Percentiles rank a stretch among this genome's conserved stretches.
Evolutionary conservation across 2,888 invertebrate genomes (phyloP).

Genomic region (Chouioia cunea): DNA sequence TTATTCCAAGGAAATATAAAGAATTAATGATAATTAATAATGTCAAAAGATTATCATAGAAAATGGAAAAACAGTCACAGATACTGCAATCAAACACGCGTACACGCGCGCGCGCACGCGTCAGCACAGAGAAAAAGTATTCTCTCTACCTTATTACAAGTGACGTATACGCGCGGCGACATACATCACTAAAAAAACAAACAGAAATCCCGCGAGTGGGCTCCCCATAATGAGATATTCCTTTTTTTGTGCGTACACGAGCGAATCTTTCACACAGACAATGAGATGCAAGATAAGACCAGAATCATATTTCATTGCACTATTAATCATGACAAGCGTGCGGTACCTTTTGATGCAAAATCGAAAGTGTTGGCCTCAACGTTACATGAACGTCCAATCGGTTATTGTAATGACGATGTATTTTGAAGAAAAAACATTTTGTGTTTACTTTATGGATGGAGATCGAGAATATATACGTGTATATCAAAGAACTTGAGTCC

Average conservation of each 20-base stretch:
- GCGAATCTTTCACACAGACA: conserved; percentile 16
- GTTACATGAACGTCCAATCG: too few species aligned
- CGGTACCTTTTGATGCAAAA: conserved; percentile 15
- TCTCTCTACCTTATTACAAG: too few species aligned
- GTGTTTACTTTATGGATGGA: background rate
- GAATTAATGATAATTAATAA: too few species aligned
- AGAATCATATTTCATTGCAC: background rate
- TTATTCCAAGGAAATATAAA: too few species aligned
- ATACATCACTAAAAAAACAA: background rate
- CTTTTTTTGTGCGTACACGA: conserved; percentile 9
- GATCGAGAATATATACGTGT: background rate
- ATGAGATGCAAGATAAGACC: background rate
- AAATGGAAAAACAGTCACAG: too few species aligned
- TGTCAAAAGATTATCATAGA: too few species aligned
- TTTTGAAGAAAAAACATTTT: background rate
- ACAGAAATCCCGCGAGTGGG: conserved; percentile 33
- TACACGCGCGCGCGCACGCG: too few species aligned
- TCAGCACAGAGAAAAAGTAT: background rate
- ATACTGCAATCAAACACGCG: too few species aligned
- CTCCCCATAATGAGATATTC: conserved; percentile 45
- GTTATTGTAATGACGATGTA: too few species aligned
- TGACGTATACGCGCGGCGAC: too few species aligned
- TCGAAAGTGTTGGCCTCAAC: background rate
- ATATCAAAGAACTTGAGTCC: too few species aligned
- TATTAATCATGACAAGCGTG: conserved; percentile 16